phyloP scores from a whole-genome alignment of 2,888 invertebrate genomes.

The Noctuana brunneofusca region DNA sequence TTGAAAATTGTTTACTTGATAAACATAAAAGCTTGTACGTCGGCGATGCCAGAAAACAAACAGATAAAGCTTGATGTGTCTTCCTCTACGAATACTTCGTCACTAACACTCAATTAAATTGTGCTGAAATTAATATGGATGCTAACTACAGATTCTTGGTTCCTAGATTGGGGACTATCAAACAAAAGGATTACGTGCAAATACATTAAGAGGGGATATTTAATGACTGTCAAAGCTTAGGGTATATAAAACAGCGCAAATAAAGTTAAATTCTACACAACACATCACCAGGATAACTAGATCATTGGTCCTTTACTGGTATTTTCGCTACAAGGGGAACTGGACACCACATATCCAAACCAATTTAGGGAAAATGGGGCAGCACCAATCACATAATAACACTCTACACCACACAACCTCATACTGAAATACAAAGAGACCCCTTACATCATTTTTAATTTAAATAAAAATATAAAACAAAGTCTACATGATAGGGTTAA shows the following conservation, averaged over 20 bases:
- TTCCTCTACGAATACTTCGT: conserved; percentile 51
- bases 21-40: conserved; percentile 61
- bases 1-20: conserved; percentile 55
- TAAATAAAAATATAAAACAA: no score
- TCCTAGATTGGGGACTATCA: conserved; percentile 24
- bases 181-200: conserved; percentile 55
- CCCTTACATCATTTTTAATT: neutral
- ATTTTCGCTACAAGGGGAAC: conserved; percentile 61
- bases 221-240: conserved; percentile 58
- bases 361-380: conserved; percentile 69
- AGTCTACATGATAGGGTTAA: no score
- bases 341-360: conserved; percentile 73
- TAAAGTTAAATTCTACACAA: conserved; percentile 59
- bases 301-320: conserved; percentile 53
- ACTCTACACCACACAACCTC: conserved; percentile 72
- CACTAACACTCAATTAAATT: conserved; percentile 47
- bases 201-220: conserved; percentile 43
- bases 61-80: conserved; percentile 78
- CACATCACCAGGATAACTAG: conserved; percentile 64
- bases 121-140: conserved; percentile 53
- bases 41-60: conserved; percentile 83
- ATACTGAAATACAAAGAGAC: conserved; percentile 53
- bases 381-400: conserved; percentile 80
- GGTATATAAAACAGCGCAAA: conserved; percentile 58
- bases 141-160: conserved; percentile 53